Evolutionary conservation across 2,797 vertebrate genomes (phyloP), one percentile per base, ranked within the genome.

Genomic region (Sebastes paucispinis): DNA sequence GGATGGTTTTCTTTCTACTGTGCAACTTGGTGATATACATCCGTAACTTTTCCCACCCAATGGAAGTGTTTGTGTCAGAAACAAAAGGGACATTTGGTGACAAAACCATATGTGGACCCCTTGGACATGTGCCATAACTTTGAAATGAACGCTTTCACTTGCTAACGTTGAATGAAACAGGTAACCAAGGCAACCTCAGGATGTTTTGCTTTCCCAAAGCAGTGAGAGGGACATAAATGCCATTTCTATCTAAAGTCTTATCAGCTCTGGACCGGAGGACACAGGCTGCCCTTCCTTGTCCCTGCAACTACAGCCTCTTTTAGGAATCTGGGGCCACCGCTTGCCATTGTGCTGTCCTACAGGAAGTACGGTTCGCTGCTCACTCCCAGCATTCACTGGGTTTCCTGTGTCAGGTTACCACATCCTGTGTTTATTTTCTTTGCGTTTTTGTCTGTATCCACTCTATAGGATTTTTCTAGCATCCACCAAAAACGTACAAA

Each of bases 331-430:
- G 91, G 93, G 93, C 93, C 92, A 93, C 88, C 39, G 80, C 84
- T 91, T 86, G 90, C 95, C 94, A 96, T 96, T 96, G 95, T 96
- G 94, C 95, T 94, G 92, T 94, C 93, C 89, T 91, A 88, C 95
- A 95, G 95, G 95, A 96, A 96, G 91, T 92, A 74, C 73, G 79
- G 93, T 92, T 93, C 90, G 87, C 90, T 75, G 91, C 93, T 95
- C 92, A 94, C 94, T 96, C 95, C 95, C 95, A 96, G 94, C 94
- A 96, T 96, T 96, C 95, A 95, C 84, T 95, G 92, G 93, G 95
- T 96, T 96, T 96, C 95, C 95, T 96, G 95, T 96, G 95, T 96
- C 94, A 96, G 94, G 94, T 95, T 95, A 94, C 92, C 93, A 94
- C 76, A 86, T 96, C 95, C 95, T 95, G 93, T 96, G 94, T 96